These are phyloP conservation scores for Doryteuthis pealeii DNA, from an alignment of 1,140 invertebrate genomes.

Conservation along the genomic window DNA sequence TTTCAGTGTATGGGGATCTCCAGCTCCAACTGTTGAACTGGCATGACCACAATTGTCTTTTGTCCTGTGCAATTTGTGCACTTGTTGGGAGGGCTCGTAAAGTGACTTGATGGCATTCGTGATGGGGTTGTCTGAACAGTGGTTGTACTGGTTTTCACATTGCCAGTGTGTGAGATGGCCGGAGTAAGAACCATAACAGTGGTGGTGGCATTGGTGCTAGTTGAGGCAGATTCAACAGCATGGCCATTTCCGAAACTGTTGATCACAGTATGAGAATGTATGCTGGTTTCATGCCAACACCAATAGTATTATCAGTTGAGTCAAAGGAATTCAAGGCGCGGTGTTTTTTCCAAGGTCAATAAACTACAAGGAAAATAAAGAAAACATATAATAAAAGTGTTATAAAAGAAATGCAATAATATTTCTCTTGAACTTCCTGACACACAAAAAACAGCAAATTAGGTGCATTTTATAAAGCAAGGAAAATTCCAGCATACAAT, in stretches of 20 bases:
- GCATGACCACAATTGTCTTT: slow-evolving; percentile 13
- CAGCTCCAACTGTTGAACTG: not conserved
- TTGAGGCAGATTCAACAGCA: slow-evolving; percentile 22
- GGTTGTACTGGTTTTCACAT: not conserved
- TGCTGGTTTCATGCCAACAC: slow-evolving; percentile 43
- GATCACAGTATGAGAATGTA: slow-evolving; percentile 32
- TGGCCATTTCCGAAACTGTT: slow-evolving; percentile 35
- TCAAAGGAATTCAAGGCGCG: slow-evolving; percentile 64
- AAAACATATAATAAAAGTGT: not conserved
- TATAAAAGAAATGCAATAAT: not conserved
- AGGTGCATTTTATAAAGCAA: too few species aligned
- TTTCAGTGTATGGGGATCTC: not conserved
- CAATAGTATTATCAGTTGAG: slow-evolving; percentile 60
- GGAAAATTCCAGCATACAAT: too few species aligned
- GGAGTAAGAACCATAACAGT: slow-evolving; percentile 35
- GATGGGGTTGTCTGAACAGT: not conserved
- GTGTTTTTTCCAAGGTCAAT: slow-evolving; percentile 90
- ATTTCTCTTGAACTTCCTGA: too few species aligned
- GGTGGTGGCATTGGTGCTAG: slow-evolving; percentile 24
- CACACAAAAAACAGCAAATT: too few species aligned
- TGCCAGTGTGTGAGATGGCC: slow-evolving; percentile 8
- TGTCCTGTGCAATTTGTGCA: not conserved
- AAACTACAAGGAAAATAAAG: slow-evolving; percentile 70
- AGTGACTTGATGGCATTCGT: not conserved
- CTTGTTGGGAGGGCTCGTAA: not conserved